Evolutionary conservation across 2,113 vertebrate genomes (phyloP).

Genomic region (Dromiciops gliroides): DNA sequence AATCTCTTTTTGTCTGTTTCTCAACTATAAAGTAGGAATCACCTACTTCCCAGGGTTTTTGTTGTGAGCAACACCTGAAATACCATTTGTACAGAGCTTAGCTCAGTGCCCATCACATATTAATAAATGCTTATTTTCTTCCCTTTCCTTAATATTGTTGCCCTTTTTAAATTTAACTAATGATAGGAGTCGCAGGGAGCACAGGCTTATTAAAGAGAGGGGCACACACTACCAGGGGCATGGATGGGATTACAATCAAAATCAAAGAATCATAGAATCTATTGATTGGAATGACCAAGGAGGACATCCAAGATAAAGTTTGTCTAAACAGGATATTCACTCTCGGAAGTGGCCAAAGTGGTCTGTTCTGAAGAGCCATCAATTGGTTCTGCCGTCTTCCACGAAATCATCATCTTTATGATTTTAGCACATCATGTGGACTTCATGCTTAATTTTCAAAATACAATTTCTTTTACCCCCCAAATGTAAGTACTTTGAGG

Average conservation of each 20-base stretch:
- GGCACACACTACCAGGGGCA: neutral
- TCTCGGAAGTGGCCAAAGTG: neutral
- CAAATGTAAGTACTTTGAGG: neutral
- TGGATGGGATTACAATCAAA: neutral
- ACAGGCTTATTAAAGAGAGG: neutral
- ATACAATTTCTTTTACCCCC: neutral
- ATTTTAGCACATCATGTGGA: neutral
- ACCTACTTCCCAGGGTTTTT: neutral
- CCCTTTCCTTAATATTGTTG: neutral
- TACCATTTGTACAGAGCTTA: neutral
- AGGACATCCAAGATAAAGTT: neutral
- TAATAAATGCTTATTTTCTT: neutral
- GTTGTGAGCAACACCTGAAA: neutral
- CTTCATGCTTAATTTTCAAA: neutral
- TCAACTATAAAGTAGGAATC: neutral
- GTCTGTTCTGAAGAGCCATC: neutral
- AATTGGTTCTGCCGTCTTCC: neutral
- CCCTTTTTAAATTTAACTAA: neutral
- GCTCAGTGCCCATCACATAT: neutral
- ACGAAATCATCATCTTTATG: neutral
- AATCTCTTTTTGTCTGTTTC: neutral
- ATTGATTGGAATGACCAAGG: neutral
- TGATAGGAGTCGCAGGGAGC: neutral
- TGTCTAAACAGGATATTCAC: neutral
- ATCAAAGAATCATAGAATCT: neutral